phyloP scores from a whole-genome alignment of 1,140 invertebrate species.

The Drosophila truncata region DNA sequence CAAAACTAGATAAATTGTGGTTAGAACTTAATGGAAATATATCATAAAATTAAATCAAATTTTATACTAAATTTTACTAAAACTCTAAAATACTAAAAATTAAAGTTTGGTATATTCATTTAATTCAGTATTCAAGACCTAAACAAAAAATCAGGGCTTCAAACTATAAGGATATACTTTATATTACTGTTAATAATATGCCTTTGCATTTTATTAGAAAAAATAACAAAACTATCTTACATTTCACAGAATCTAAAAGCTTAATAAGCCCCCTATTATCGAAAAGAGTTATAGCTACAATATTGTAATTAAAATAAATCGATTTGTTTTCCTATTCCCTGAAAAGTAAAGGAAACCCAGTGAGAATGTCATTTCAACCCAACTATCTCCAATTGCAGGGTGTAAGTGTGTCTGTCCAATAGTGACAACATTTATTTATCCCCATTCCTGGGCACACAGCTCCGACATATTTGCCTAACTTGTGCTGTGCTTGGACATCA shows the following conservation, averaged over 20 bases:
- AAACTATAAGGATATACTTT: too few species aligned
- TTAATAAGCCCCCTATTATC: too few species aligned
- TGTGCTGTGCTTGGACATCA: constrained; percentile 39
- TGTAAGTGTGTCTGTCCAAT: constrained; percentile 3
- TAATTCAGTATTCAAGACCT: too few species aligned
- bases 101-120: too few species aligned
- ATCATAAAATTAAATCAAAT: too few species aligned
- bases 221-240: too few species aligned
- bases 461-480: constrained; percentile 42
- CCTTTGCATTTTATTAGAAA: too few species aligned
- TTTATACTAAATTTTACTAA: too few species aligned
- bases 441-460: constrained; percentile 18
- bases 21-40: background rate
- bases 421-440: constrained; percentile 41
- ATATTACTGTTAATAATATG: too few species aligned
- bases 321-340: background rate
- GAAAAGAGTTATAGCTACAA: background rate
- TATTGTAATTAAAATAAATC: background rate
- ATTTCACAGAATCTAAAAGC: background rate
- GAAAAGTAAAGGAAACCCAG: background rate
- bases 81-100: too few species aligned
- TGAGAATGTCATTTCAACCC: background rate
- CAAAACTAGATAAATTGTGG: background rate
- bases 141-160: too few species aligned
- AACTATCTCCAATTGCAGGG: constrained; percentile 3